Base-by-base conservation (phyloP, 2,888 invertebrate genomes). In the Cremastinae sp. region DNA sequence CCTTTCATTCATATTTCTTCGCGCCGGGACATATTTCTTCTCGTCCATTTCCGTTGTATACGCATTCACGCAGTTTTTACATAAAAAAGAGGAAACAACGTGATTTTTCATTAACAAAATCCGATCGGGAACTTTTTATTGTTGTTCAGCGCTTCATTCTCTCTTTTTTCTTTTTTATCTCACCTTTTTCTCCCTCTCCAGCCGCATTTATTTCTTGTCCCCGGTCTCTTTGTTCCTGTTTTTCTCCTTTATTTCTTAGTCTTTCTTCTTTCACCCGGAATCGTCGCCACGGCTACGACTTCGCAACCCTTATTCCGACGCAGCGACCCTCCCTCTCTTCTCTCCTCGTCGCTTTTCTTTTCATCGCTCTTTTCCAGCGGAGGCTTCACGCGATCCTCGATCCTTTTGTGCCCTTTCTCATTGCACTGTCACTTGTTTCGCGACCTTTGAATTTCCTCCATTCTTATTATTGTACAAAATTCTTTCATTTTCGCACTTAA, bases 51-150 rank as follows among this genome's bases (percentile, higher is more conserved):
- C 18, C 16, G 9, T 41, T 14, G 43, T 49, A 20, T 51, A n/a
- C n/a, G n/a, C n/a, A 22, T 41, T 49, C 14, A 18, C 47, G 2
- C 47, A 16, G 38, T 58, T 22, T 9, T 51, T 22, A 14, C 36
- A 10, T 43, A 38, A 14, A 10, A 8, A 76, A 66, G 41, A 51
- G 80, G 83, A 85, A 82, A 83, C 84, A 84, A 85, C 84, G 84
- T 85, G 86, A 87, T 87, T 87, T 87, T 87, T 87, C 87, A 87
- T 87, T 87, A 87, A 85, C 87, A 84, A 81, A 72, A 80, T 82
- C 81, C 83, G 84, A 87, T 87, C 82, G 81, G 83, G 83, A 82
- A 74, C 78, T 28, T 5, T n/a, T n/a, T n/a, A n/a, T n/a, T 28
- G 28, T 28, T 28, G 28, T 28, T 28, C 28, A 28, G 5, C 28